Evolutionary conservation across 1,140 invertebrate species (phyloP), one percentile per base, ranked within the genome.

Genomic region (Drosophila novamexicana): DNA sequence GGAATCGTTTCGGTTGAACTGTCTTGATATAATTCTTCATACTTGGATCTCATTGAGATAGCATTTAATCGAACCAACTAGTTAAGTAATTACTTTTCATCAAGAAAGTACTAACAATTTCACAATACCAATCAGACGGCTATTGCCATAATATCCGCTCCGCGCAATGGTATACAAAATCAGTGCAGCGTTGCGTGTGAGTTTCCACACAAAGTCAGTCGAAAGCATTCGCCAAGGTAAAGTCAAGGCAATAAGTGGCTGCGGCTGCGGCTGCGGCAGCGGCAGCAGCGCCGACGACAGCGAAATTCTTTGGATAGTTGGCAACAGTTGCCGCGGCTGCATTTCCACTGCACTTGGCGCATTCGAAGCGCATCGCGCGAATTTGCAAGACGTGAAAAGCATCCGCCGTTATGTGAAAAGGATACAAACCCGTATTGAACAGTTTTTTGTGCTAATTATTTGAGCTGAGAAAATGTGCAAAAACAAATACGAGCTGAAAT

Each of bases 121-220:
- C 3, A n/a, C 12, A 42, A 29, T 39, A 36, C 64, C n/a, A 58
- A 40, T n/a, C 8, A 44, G 9, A 29, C 49, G 39, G 49, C 8
- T 66, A 64, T 71, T 49, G 56, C 77, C 61, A 70, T 44, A 47
- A 40, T 52, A 58, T 16, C 14, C 36, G 32, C 7, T 7, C 10
- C 6, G 6, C 2, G 32, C 9, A 7, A 47, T 18, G 1, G 50
- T 56, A 69, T 50, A 69, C n/a, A 44, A 79, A 65, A 66, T 72
- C 73, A 71, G 59, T 86, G 75, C 78, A 90, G 80, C 59, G 67
- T 81, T 78, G 84, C 75, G 77, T 90, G 76, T 67, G 61, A 77
- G 49, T 73, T 66, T 79, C 58, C 58, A 75, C 47, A 61, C 45
- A 58, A 22, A 79, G 42, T 64, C 45, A 54, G 64, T 52, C 62